Conservation (phyloP, 2,797 vertebrate species). For the Gymnocypris eckloni region DNA sequence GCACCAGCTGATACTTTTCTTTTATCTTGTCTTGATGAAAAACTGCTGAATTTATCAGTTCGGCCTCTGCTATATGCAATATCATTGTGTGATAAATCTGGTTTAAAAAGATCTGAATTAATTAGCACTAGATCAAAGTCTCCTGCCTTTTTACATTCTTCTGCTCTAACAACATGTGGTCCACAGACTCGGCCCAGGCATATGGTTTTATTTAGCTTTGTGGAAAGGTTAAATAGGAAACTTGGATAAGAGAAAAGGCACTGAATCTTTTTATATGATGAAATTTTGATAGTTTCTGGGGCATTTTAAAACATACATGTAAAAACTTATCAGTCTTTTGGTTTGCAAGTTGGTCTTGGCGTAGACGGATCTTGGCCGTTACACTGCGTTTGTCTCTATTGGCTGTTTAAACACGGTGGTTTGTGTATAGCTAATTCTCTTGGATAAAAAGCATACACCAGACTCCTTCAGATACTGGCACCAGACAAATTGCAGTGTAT, state of each 20-base stretch:
- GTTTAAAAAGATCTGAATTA: conserved; percentile 66
- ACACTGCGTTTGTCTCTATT: conserved; percentile 52
- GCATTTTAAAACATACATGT: conserved; percentile 63
- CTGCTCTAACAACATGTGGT: conserved; percentile 69
- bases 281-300: conserved; percentile 58
- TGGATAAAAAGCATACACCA: conserved; percentile 53
- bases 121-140: conserved; percentile 70
- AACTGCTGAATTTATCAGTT: conserved; percentile 35
- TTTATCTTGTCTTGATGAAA: conserved; percentile 34
- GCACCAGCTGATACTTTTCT: background rate
- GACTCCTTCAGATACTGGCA: conserved; percentile 57
- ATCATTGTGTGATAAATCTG: conserved; percentile 52
- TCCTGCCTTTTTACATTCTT: conserved; percentile 42
- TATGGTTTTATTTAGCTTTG: conserved; percentile 79
- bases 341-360: conserved; percentile 55
- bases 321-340: conserved; percentile 57
- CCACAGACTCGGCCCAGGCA: conserved; percentile 68
- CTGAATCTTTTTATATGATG: conserved; percentile 66
- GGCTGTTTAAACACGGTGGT: conserved; percentile 58
- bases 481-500: conserved; percentile 58
- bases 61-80: conserved; percentile 49
- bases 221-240: conserved; percentile 77
- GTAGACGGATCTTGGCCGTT: conserved; percentile 47
- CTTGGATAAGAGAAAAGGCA: conserved; percentile 73
- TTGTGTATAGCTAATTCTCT: conserved; percentile 63